Base-by-base conservation (phyloP, 2,888 invertebrate species). In the Geotrupes spiniger region DNA sequence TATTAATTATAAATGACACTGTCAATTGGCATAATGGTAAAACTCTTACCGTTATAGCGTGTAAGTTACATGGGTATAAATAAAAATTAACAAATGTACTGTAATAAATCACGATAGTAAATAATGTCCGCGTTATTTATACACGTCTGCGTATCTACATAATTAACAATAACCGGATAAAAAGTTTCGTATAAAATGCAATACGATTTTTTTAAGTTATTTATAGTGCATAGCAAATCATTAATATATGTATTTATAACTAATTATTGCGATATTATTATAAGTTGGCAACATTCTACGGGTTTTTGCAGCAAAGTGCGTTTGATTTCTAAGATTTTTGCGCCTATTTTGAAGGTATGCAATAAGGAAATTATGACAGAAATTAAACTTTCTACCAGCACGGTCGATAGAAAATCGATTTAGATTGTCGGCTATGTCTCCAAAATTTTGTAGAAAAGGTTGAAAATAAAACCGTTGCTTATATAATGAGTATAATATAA, bases 321-420 rank as follows among this genome's bases (percentile, higher is more conserved):
- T 33, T 33, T 33, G 33, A 33, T 33, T 33, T 33, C 33, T 33
- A 15, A 4, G 14, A 33, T 33, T 33, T 33, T 33, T 33, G 8
- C 15, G 33, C 33, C 33, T 10, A 33, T 33, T 33, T 33, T 15
- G 11, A 12, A 14, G 11, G 12, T 14, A 33, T 33, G 33, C 33
- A 33, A 33, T 14, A 33, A 33, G 33, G 15, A 33, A 33, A 33
- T 33, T 8, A 15, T 15, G 9, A 12, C 6, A 12, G 33, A 14
- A 33, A 29, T 12, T 33, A 9, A 33, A 33, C 33, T 33, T 33
- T 33, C 33, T 33, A 33, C 14, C 14, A 21, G 6, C 15, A 33
- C 14, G 12, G 33, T 33, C 33, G 33, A n/a, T 12, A 8, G 15
- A 33, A 33, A 33, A 33, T 8, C 15, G 11, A 33, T 15, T 33